Evolutionary conservation across 2,888 invertebrate genomes (phyloP).

Genomic region (Luperina nickerlii): DNA sequence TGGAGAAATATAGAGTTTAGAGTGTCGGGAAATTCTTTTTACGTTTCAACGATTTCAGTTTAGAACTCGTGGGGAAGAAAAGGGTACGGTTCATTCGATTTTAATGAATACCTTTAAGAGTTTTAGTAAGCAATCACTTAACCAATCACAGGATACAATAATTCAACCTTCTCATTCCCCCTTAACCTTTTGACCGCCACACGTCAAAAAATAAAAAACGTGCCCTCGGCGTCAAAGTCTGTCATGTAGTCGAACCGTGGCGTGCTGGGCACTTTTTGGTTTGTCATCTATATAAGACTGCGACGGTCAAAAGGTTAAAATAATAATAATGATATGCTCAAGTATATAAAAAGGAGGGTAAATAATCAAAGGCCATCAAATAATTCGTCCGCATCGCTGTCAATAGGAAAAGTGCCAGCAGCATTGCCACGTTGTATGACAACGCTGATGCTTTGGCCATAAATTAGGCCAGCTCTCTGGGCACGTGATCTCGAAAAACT

Average conservation of each 20-base stretch:
- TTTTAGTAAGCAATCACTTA: not conserved
- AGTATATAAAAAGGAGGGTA: not conserved
- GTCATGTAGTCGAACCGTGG: too few species aligned
- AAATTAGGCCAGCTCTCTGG: not conserved
- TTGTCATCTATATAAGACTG: too few species aligned
- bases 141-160: not conserved
- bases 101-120: not conserved
- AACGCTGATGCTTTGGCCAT: not conserved
- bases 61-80: constrained; percentile 8
- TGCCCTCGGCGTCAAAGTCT: too few species aligned
- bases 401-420: not conserved
- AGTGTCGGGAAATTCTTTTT: constrained; percentile 38
- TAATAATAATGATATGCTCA: too few species aligned
- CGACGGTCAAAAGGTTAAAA: too few species aligned
- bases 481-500: not conserved
- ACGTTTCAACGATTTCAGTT: constrained; percentile 29
- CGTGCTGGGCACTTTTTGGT: too few species aligned
- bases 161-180: not conserved
- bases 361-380: not conserved
- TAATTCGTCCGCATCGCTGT: not conserved
- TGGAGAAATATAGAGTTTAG: constrained; percentile 45
- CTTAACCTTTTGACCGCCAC: too few species aligned
- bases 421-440: not conserved
- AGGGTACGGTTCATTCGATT: constrained; percentile 11
- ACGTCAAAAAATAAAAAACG: too few species aligned